phyloP scores from a whole-genome alignment of 2,797 vertebrate species.

The Sarcoramphus papa region DNA sequence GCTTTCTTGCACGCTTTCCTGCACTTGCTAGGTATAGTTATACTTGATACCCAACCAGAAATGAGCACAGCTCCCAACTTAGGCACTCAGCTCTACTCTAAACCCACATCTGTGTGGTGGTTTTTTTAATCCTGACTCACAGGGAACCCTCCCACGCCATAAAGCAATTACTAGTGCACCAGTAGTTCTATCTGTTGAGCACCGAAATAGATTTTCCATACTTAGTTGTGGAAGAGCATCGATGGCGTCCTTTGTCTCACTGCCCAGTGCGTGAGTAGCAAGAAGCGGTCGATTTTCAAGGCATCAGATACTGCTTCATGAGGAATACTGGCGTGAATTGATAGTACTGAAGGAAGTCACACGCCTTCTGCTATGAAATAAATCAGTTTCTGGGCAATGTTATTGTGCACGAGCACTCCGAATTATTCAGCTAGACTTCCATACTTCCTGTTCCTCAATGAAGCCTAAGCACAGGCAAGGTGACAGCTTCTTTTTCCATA shows the following conservation, averaged over 20 bases:
- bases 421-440: not conserved
- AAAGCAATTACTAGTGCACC: not conserved
- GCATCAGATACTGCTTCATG: not conserved
- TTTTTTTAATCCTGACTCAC: too few relatives aligned
- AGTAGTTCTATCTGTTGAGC: not conserved
- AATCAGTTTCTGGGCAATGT: not conserved
- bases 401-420: not conserved
- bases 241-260: not conserved
- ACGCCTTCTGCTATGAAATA: not conserved
- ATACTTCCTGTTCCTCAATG: not conserved
- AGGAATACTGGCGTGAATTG: not conserved
- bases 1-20: not conserved
- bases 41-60: not conserved
- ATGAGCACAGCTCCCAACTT: not conserved
- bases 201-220: not conserved
- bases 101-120: not conserved
- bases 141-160: not conserved
- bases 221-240: not conserved
- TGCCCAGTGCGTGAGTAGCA: not conserved
- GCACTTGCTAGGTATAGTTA: not conserved
- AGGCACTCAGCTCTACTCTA: too few relatives aligned
- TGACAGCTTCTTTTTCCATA: not conserved
- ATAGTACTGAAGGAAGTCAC: not conserved
- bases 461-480: not conserved
- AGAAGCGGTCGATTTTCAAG: not conserved